phyloP scores from a whole-genome alignment of 2,113 vertebrate genomes.

The Menidia beryllina region DNA sequence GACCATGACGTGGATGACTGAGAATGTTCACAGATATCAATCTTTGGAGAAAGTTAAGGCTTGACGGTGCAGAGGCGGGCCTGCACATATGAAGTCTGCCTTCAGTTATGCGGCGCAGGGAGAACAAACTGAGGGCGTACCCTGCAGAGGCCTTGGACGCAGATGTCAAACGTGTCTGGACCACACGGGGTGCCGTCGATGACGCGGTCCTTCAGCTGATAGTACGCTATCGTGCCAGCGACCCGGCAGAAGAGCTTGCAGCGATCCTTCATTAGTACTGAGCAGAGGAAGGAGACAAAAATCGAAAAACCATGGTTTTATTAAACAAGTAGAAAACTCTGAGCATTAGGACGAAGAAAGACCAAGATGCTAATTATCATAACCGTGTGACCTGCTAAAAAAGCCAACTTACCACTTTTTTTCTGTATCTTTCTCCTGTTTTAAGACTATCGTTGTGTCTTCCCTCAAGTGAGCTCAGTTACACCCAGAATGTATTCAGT shows the following conservation, averaged over 20 bases:
- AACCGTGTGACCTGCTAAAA: no score
- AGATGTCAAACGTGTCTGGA: slow-evolving; percentile 93
- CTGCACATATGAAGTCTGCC: background rate
- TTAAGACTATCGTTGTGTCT: no score
- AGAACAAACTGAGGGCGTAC: slow-evolving; percentile 71
- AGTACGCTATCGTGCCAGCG: slow-evolving; percentile 92
- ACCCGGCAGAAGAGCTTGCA: slow-evolving; percentile 98
- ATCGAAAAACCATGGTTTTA: background rate
- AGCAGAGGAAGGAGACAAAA: background rate
- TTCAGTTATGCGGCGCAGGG: background rate
- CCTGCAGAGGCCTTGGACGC: slow-evolving; percentile 98
- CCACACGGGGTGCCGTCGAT: slow-evolving; percentile 94
- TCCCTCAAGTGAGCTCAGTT: no score
- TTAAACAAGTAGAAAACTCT: background rate
- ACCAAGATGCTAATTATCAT: no score
- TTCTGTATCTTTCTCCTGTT: no score
- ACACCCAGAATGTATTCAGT: no score
- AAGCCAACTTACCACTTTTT: no score
- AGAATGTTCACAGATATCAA: no score
- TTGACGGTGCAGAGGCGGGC: background rate
- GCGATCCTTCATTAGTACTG: slow-evolving; percentile 96
- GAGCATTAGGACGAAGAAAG: slow-evolving; percentile 1
- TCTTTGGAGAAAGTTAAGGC: background rate
- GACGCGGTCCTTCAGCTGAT: slow-evolving; percentile 94
- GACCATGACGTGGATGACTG: no score